A percentile compares a stretch with the other conserved stretches of the same genome.
These are phyloP conservation scores for Seriola quinqueradiata DNA, from an alignment of 2,113 vertebrate genomes.

Conservation along the genomic window DNA sequence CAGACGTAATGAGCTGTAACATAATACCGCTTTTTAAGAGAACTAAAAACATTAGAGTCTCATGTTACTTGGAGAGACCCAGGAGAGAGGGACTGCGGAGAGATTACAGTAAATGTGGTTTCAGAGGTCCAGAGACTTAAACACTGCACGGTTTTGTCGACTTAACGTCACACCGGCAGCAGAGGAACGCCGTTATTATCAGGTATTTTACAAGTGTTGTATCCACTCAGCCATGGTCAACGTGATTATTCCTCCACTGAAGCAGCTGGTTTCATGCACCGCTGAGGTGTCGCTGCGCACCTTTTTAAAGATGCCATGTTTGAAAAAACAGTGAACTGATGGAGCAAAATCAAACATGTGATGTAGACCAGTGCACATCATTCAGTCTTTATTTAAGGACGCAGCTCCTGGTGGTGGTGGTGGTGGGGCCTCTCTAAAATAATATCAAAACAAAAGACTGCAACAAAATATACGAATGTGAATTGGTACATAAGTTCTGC, in stretches of 20 bases:
- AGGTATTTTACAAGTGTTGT: conserved; percentile 23
- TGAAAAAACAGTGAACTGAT: too few relatives aligned
- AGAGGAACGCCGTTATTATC: conserved; percentile 51
- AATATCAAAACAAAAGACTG: too few relatives aligned
- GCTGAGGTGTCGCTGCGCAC: background rate
- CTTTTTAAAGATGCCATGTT: too few relatives aligned
- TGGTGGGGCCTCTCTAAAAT: too few relatives aligned
- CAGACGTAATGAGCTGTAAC: conserved; percentile 42
- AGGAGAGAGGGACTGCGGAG: conserved; percentile 26
- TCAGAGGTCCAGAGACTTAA: conserved; percentile 52
- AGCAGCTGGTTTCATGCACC: background rate
- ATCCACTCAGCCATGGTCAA: conserved; percentile 26
- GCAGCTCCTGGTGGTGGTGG: too few relatives aligned
- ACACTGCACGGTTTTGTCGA: conserved; percentile 32
- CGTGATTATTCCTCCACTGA: background rate
- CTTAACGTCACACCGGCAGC: conserved; percentile 38
- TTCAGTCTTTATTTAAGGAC: too few relatives aligned
- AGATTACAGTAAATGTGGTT: conserved; percentile 42
- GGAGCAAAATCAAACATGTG: too few relatives aligned
- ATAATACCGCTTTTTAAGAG: conserved; percentile 41
- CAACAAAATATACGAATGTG: too few relatives aligned
- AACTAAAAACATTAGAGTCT: conserved; percentile 49
- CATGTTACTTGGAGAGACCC: conserved; percentile 30
- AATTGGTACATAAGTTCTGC: too few relatives aligned
- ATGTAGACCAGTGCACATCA: too few relatives aligned